phyloP scores from a whole-genome alignment of 2,797 vertebrate genomes.

The Tragelaphus eurycerus region DNA sequence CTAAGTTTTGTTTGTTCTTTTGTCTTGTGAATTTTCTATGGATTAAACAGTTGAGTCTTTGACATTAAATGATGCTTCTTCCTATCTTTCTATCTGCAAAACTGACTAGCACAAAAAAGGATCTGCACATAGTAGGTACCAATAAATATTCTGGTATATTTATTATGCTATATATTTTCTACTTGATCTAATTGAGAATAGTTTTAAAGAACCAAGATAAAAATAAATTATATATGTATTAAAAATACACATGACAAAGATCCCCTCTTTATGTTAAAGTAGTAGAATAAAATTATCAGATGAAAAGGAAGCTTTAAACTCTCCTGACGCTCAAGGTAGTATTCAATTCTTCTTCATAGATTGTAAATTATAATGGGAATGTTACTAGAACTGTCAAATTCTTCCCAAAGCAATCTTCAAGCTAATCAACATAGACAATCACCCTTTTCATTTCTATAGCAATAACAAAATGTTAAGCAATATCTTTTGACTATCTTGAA shows the following conservation, averaged over 20 bases:
- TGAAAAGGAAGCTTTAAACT: slow-evolving; percentile 54
- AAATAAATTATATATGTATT: slow-evolving; percentile 63
- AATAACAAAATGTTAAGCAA: slow-evolving; percentile 85
- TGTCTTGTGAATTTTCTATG: not conserved
- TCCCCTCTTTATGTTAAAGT: slow-evolving; percentile 28
- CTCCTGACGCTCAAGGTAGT: not conserved
- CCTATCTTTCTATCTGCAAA: slow-evolving; percentile 7
- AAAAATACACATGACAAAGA: slow-evolving; percentile 13
- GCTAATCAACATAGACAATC: slow-evolving; percentile 88
- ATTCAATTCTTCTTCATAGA: slow-evolving; percentile 70
- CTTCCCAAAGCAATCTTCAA: slow-evolving; percentile 84
- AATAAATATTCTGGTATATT: slow-evolving; percentile 33
- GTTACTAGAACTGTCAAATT: slow-evolving; percentile 81
- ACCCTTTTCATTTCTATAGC: slow-evolving; percentile 84
- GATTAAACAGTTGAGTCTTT: not conserved
- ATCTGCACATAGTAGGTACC: not conserved
- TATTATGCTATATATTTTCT: slow-evolving; percentile 17
- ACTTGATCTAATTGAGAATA: slow-evolving; percentile 37
- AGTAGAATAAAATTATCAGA: slow-evolving; percentile 48
- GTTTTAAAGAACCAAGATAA: slow-evolving; percentile 11
- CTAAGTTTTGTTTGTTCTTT: not conserved
- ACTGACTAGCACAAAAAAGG: not conserved
- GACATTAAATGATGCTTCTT: not conserved
- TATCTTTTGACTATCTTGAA: slow-evolving; percentile 86
- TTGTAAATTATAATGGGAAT: slow-evolving; percentile 80